Percentiles rank a stretch among this genome's conserved stretches.
These are phyloP conservation scores for Calypte anna DNA, from an alignment of 2,113 vertebrate genomes.

Conservation along the genomic window DNA sequence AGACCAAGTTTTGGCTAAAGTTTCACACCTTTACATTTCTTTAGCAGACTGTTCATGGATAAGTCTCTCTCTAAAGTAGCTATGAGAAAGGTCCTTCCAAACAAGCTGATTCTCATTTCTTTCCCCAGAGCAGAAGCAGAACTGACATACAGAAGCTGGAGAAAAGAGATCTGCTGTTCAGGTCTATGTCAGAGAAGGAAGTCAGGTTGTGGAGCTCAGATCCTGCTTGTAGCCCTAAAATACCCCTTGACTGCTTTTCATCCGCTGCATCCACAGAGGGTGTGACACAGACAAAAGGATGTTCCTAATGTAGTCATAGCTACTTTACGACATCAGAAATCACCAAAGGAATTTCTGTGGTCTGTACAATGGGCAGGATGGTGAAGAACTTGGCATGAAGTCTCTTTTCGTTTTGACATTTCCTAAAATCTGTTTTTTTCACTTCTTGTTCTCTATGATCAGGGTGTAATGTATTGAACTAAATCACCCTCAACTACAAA, in stretches of 20 bases:
- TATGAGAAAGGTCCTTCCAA: neutral
- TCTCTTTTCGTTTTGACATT: neutral
- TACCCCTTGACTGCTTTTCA: neutral
- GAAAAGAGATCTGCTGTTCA: neutral
- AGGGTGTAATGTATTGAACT: neutral
- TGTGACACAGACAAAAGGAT: neutral
- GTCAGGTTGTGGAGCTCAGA: neutral
- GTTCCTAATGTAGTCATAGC: neutral
- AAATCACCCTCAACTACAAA: neutral
- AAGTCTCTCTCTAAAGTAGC: neutral
- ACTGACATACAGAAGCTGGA: neutral
- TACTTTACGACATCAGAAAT: neutral
- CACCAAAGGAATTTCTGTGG: neutral
- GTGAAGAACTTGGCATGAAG: neutral
- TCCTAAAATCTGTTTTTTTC: neutral
- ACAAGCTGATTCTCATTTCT: neutral
- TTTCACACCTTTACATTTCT: neutral
- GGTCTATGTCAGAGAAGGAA: neutral
- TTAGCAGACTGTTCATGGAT: neutral
- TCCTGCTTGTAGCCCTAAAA: neutral
- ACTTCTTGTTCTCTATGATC: neutral
- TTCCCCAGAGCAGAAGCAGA: neutral
- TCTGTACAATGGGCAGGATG: neutral
- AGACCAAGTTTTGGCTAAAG: neutral
- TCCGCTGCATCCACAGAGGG: neutral